Evolutionary conservation across 1,140 invertebrate genomes (phyloP).

Genomic region (Phocides pigmalion): DNA sequence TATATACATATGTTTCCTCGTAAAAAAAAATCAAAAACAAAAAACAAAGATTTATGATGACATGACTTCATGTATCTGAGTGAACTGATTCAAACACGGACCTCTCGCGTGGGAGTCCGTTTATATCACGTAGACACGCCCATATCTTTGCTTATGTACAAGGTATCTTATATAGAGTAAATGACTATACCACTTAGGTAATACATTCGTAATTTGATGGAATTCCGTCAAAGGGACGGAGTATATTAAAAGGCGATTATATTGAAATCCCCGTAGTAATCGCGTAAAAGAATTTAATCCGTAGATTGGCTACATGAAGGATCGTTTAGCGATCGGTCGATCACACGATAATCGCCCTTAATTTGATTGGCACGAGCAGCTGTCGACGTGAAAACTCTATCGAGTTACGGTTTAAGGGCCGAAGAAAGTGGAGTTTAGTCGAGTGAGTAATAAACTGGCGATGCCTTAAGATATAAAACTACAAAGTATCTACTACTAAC

Average conservation of each 20-base stretch:
- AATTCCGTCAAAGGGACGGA: constrained; percentile 23
- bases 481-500: neutral
- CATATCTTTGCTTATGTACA: too few species aligned
- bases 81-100: too few species aligned
- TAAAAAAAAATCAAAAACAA: too few species aligned
- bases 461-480: neutral
- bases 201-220: constrained; percentile 14
- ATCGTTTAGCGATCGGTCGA: constrained; percentile 41
- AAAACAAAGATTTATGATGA: too few species aligned
- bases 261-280: constrained; percentile 41
- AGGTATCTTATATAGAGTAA: too few species aligned
- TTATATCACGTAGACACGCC: too few species aligned
- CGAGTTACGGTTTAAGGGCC: constrained; percentile 47
- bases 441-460: constrained; percentile 12
- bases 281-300: constrained; percentile 60
- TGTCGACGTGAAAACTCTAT: constrained; percentile 64
- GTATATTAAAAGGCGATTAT: constrained; percentile 35
- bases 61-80: too few species aligned
- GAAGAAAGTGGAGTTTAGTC: too few species aligned
- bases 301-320: constrained; percentile 52
- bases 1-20: too few species aligned
- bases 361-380: constrained; percentile 72
- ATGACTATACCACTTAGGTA: too few species aligned
- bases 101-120: too few species aligned
- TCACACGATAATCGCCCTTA: constrained; percentile 65